phyloP scores from a whole-genome alignment of 1,140 invertebrate genomes.

The Elysia chlorotica region DNA sequence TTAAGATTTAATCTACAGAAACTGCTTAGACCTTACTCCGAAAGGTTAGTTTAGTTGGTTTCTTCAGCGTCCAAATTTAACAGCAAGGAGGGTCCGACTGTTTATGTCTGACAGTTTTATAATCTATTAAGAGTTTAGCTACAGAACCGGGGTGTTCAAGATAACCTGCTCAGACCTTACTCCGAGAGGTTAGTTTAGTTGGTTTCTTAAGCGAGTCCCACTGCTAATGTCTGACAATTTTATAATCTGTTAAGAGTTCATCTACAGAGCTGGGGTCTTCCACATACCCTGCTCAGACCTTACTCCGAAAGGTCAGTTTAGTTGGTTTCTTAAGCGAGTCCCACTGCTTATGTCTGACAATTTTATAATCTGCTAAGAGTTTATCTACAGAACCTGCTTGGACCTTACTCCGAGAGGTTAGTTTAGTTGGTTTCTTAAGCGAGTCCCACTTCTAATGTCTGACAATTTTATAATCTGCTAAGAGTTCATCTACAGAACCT shows the following conservation, averaged over 20 bases:
- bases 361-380: slow-evolving; percentile 78
- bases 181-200: slow-evolving; percentile 6
- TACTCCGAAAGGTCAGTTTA: slow-evolving; percentile 6
- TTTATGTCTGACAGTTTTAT: slow-evolving; percentile 95
- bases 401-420: not conserved
- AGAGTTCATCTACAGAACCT: too few species aligned
- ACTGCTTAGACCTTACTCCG: not conserved
- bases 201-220: too few species aligned
- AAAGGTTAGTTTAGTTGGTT: too few species aligned
- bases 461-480: too few species aligned
- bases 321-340: too few species aligned
- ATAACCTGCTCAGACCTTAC: not conserved
- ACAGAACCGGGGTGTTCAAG: slow-evolving; percentile 27
- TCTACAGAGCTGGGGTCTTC: slow-evolving; percentile 30
- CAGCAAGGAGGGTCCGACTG: slow-evolving; percentile 73
- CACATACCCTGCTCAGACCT: not conserved
- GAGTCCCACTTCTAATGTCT: too few species aligned
- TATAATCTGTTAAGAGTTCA: slow-evolving; percentile 75
- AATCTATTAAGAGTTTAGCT: slow-evolving; percentile 69
- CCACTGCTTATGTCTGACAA: too few species aligned
- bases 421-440: too few species aligned
- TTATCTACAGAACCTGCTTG: slow-evolving; percentile 25
- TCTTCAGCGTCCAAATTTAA: slow-evolving; percentile 77
- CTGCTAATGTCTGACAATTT: too few species aligned
- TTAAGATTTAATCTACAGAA: too few species aligned